Conservation (phyloP, 2,113 vertebrate genomes). For the Eretmochelys imbricata region DNA sequence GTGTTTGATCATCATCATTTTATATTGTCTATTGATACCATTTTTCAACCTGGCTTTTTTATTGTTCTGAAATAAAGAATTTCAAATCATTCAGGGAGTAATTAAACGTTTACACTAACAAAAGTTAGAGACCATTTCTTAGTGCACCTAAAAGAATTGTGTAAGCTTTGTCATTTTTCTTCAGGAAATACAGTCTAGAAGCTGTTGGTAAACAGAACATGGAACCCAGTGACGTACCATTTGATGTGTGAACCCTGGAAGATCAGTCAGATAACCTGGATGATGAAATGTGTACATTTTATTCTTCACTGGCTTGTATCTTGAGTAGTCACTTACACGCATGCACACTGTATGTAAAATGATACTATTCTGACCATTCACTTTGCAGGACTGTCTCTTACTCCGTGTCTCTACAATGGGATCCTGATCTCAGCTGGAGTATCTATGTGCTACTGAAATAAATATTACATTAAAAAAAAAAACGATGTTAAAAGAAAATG, state of each 20-base stretch:
- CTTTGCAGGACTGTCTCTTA: background rate
- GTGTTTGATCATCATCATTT: background rate
- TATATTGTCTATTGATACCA: background rate
- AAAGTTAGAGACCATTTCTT: background rate
- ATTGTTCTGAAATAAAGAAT: background rate
- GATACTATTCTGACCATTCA: background rate
- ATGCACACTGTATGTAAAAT: background rate
- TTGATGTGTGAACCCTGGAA: background rate
- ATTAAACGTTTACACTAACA: background rate
- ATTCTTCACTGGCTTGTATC: accelerated
- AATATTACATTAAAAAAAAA: background rate
- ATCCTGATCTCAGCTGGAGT: background rate
- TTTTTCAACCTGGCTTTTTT: background rate
- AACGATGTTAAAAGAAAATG: background rate
- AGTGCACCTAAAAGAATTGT: background rate
- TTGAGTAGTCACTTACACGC: accelerated
- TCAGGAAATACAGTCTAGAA: background rate
- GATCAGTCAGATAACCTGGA: background rate
- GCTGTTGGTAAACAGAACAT: background rate
- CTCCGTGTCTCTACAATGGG: background rate
- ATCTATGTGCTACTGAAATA: background rate
- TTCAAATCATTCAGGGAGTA: background rate
- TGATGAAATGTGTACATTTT: background rate
- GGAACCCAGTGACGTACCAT: background rate
- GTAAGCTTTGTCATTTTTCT: background rate